These are phyloP conservation scores for Ylistrum balloti DNA, from an alignment of 1,140 invertebrate species.

Conservation along the genomic window DNA sequence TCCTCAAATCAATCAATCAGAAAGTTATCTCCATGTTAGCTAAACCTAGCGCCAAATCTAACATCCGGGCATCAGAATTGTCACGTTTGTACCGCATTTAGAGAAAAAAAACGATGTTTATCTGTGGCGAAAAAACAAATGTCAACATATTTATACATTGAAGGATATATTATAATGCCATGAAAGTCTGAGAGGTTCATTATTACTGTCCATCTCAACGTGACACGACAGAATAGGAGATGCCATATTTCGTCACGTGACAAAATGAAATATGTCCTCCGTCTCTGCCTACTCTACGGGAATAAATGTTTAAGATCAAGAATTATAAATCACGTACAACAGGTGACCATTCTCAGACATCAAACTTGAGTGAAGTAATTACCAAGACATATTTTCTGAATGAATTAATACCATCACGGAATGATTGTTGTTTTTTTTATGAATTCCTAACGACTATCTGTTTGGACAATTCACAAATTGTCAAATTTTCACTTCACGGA, in stretches of 20 bases:
- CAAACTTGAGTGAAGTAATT: no score
- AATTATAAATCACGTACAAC: neutral
- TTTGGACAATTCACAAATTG: no score
- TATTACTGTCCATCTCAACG: neutral
- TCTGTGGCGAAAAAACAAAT: neutral
- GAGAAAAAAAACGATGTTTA: neutral
- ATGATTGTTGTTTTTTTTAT: no score
- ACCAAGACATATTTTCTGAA: no score
- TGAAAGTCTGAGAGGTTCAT: neutral
- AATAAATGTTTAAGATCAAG: neutral
- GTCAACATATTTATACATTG: constrained; percentile 16
- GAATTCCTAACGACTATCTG: no score
- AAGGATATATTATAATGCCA: constrained; percentile 33
- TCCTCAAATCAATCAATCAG: no score
- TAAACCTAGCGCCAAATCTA: no score
- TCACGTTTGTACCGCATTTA: neutral
- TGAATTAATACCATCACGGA: no score
- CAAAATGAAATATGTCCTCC: neutral
- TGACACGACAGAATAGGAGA: neutral
- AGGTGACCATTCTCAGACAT: neutral
- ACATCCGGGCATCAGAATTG: neutral
- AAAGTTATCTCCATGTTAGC: no score
- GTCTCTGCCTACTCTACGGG: neutral
- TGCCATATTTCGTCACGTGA: neutral
- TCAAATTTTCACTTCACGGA: no score